Base-by-base conservation (phyloP, 2,797 vertebrate species). In the Muscicapa striata region DNA sequence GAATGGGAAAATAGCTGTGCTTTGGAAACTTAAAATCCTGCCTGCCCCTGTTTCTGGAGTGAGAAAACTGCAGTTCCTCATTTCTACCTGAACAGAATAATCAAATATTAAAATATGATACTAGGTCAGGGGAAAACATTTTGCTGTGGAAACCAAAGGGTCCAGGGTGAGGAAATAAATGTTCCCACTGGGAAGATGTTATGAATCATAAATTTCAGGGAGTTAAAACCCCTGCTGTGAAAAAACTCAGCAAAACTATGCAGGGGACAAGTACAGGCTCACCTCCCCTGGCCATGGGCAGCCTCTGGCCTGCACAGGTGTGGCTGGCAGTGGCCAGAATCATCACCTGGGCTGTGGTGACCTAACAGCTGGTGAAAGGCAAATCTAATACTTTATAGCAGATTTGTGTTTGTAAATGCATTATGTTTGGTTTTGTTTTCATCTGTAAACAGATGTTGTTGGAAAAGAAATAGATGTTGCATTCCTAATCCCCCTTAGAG, bases 181-280 rank as follows among this genome's bases (percentile, higher is more conserved):
- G 9, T 49, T 80, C 68, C 15, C 10, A 15, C 13, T 32, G 43
- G 45, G 46, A 41, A 72, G 59, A 32, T 6, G 2, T 12, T 54
- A 49, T 19, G 16, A 41, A 66, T 34, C 14, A 86, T 73, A 80
- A 20, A 51, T 30, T 52, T n/a, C 23, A 29, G 61, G 45, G 51
- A 58, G 18, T 49, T 62, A 49, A 76, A 78, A 3, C 16, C 6
- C 20, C 3, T 0, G 15, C 9, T 1, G 19, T 13, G 57, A 20
- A 40, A 84, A 72, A 17, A 12, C 9, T 46, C 5, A 9, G 13
- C n/a, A 67, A 34, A 64, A 57, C 3, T 11, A 9, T 4, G 23
- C 0, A 1, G 14, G 15, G 26, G 3, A 10, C 12, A 14, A 62
- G 34, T 0, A 3, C 23, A 29, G 49, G 5, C 11, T 83, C 62